Base-by-base conservation (phyloP, 2,888 invertebrate species). In the Zootermopsis nevadensis region DNA sequence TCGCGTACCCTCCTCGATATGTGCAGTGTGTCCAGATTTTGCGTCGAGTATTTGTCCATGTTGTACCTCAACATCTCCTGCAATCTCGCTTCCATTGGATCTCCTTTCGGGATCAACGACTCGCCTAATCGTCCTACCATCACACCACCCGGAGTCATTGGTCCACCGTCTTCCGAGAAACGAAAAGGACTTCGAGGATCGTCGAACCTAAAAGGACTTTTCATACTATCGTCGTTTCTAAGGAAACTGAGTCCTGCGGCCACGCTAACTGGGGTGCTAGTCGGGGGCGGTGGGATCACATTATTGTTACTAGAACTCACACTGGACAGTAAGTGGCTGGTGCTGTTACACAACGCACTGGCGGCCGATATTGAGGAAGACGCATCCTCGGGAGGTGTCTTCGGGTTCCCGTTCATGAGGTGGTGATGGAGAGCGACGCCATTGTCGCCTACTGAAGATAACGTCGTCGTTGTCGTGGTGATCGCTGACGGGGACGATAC, bases 61-160 rank as follows among this genome's bases (percentile, higher is more conserved):
- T 98, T 98, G 91, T 97, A 97, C 87, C 97, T 92, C 85, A 98
- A 91, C 96, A 97, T 97, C 89, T 98, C 98, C 88, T 98, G 98
- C 76, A 98, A 91, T 84, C 96, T 92, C 77, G 97, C 97, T 89
- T 97, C 97, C 97, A 97, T 97, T 33, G 97, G 97, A 89, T 97
- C 97, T 81, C 97, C 96, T 88, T 97, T 97, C 38, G 97, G 97
- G 87, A 97, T 97, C 82, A 97, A 92, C 19, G 97, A 97, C 87
- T 97, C 97, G n/a, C 96, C 96, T 80, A 96, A 91, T 4, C 96
- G 92, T 12, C 96, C 95, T 81, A 95, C 95, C 91, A 96, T 95
- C 1, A 96, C 95, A 67, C 83, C 84, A 83, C 77, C 80, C 77
- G 83, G 80, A 79, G 72, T 84, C 83, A 83, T 84, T 81, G 60